Base-by-base conservation (phyloP, 2,797 vertebrate species). In the Sebastes ruberrimus region DNA sequence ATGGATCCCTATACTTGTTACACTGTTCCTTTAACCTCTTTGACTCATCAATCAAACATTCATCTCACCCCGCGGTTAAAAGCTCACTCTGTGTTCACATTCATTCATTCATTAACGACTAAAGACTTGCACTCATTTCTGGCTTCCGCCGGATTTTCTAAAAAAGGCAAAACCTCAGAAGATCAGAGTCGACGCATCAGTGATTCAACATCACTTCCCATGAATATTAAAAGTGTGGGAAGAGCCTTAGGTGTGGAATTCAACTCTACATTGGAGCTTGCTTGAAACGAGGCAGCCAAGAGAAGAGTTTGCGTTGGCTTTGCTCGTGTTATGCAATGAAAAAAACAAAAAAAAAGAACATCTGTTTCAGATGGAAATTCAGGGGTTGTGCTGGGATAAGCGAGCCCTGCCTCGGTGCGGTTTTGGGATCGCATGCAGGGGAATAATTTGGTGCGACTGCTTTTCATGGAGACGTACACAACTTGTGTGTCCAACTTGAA, bases 321-420 rank as follows among this genome's bases (percentile, higher is more conserved):
- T 88, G 77, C 78, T 3, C 20, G 71, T 72, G 86, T 96, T 96
- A 95, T 94, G 94, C 80, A 96, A 96, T 80, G 53, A 77, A 23
- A 68, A 22, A 10, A 69, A 23, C 1, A 80, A 76, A n/a, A 38
- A 78, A 80, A 46, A 33, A 70, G 52, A 78, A 93, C 95, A 96
- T 96, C 93, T 95, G 95, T 85, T 95, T 92, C 68, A 71, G 83
- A 92, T 94, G 86, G 89, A 94, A 92, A 93, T 78, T 75, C 66
- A 59, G 80, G 88, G 87, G 76, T 88, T 75, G 89, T 81, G 82
- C 72, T 88, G 85, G 92, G 84, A 88, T 85, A 82, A 84, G 78
- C 33, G 20, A 71, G 76, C 87, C 72, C 69, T 82, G 86, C 90
- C 84, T 85, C 84, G 53, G 52, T 93, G 92, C 53, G 92, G 94